Base-by-base conservation (phyloP, 2,888 invertebrate species). In the Miltochrista miniata region DNA sequence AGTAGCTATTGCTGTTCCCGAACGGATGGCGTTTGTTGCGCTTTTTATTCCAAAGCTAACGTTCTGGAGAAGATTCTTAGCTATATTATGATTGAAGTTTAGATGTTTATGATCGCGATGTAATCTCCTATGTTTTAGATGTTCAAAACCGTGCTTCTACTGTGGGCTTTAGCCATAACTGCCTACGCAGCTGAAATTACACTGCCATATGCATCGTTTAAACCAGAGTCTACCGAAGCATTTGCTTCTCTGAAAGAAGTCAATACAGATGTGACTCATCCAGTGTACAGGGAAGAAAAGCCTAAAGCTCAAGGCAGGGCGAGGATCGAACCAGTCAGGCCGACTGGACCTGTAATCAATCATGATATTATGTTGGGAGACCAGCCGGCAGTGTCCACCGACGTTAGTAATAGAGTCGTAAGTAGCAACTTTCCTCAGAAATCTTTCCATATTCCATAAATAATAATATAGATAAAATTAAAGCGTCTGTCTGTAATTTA, bases 351-450 rank as follows among this genome's bases (percentile, higher is more conserved):
- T 2, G 74, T 83, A 13, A 76, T 83, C 2, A 86, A 83, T 48
- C 81, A 88, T 63, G 87, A 87, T 31, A 63, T 72, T n/a, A 89
- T 90, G 89, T 49, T 90, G 14, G 79, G 86, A 15, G 90, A 91
- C 53, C 85, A 87, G 51, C 82, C 87, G 2, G 56, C 50, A 18
- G 61, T 41, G 4, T 46, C 72, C 1, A 70, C 79, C 33, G 88
- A 86, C 18, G 18, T 5, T 62, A 70, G 83, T n/a, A 85, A 85
- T 35, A 81, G 83, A 79, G 65, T 78, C 51, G 90, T 90, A 67
- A 85, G 89, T 85, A 53, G 29, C 29, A 1, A 41, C 30, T 35
- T 29, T 24, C 5, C 18, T 24, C 5, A n/a, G n/a, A n/a, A n/a
- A n/a, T n/a, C n/a, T n/a, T n/a, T n/a, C n/a, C n/a, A n/a, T n/a